phyloP scores from a whole-genome alignment of 2,888 invertebrate species.

The Lepidochrysops patricia region DNA sequence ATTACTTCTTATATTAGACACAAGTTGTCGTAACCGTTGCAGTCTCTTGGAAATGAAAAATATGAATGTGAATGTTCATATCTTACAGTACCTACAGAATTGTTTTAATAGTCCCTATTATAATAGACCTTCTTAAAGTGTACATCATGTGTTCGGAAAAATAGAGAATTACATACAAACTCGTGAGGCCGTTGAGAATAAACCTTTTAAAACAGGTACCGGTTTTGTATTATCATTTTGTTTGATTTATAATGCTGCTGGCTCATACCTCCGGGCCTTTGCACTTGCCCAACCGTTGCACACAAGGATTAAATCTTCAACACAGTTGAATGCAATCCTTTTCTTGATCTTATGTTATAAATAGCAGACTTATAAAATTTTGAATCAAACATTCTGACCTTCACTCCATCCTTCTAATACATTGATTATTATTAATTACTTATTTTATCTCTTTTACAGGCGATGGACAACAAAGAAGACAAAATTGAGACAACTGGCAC shows the following conservation, averaged over 20 bases:
- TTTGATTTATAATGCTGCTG: conserved; percentile 61
- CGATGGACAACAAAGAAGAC: conserved; percentile 12
- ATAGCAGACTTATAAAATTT: neutral
- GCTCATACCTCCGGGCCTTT: conserved; percentile 43
- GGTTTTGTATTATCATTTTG: conserved; percentile 71
- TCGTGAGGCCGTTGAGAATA: conserved; percentile 64
- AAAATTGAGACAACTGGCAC: neutral
- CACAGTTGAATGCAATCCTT: neutral
- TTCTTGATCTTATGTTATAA: neutral
- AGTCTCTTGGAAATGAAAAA: conserved; percentile 42
- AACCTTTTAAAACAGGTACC: conserved; percentile 70
- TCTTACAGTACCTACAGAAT: conserved; percentile 46
- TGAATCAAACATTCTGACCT: conserved; percentile 12
- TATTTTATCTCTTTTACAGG: conserved; percentile 13
- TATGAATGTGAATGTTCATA: conserved; percentile 39
- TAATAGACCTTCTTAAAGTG: conserved; percentile 24
- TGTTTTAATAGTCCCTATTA: conserved; percentile 20
- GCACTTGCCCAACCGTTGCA: conserved; percentile 27
- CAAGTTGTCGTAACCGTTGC: conserved; percentile 34
- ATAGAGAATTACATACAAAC: conserved; percentile 43
- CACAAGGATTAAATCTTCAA: neutral
- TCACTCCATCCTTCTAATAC: conserved; percentile 6
- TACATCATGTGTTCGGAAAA: conserved; percentile 38
- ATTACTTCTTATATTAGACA: conserved; percentile 37
- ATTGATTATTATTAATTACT: neutral